Evolutionary conservation across 2,797 vertebrate genomes (phyloP).

Genomic region (Acipenser transmontanus): DNA sequence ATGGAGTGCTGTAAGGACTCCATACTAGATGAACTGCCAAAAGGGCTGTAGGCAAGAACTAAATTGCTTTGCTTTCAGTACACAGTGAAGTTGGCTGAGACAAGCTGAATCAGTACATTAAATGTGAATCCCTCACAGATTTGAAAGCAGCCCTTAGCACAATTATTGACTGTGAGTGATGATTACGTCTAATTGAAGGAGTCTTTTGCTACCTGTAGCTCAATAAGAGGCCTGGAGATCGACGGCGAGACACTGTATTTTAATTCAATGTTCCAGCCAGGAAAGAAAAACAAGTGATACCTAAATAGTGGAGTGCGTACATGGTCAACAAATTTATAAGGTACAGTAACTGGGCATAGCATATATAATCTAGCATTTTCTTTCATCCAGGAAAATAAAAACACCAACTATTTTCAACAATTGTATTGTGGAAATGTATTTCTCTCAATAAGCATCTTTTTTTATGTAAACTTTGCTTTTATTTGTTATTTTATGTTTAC

Average conservation of each 20-base stretch:
- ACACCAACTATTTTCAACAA: slow-evolving; percentile 44
- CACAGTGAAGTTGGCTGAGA: slow-evolving; percentile 96
- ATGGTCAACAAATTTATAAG: slow-evolving; percentile 65
- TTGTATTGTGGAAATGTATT: slow-evolving; percentile 28
- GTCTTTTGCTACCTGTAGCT: slow-evolving; percentile 96
- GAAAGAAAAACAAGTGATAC: slow-evolving; percentile 47
- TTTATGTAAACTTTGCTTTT: slow-evolving; percentile 19
- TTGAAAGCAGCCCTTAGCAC: slow-evolving; percentile 96
- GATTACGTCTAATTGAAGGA: slow-evolving; percentile 98
- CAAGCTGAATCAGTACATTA: slow-evolving; percentile 97
- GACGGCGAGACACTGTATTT: slow-evolving; percentile 55
- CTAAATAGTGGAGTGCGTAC: slow-evolving; percentile 60
- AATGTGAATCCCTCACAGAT: slow-evolving; percentile 91
- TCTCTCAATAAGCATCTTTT: background rate
- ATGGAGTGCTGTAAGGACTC: too few species aligned
- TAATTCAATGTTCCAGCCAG: slow-evolving; percentile 70
- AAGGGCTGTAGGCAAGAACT: slow-evolving; percentile 94
- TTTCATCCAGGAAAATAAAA: slow-evolving; percentile 59
- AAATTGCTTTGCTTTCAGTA: slow-evolving; percentile 99
- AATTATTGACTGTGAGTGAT: slow-evolving; percentile 98
- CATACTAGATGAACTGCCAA: slow-evolving; percentile 82
- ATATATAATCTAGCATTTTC: slow-evolving; percentile 59
- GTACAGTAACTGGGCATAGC: slow-evolving; percentile 52
- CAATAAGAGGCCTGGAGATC: slow-evolving; percentile 72
- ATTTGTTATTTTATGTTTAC: background rate